Evolutionary conservation across 1,140 invertebrate species (phyloP).

Genomic region (Drosophila nigrodunni): DNA sequence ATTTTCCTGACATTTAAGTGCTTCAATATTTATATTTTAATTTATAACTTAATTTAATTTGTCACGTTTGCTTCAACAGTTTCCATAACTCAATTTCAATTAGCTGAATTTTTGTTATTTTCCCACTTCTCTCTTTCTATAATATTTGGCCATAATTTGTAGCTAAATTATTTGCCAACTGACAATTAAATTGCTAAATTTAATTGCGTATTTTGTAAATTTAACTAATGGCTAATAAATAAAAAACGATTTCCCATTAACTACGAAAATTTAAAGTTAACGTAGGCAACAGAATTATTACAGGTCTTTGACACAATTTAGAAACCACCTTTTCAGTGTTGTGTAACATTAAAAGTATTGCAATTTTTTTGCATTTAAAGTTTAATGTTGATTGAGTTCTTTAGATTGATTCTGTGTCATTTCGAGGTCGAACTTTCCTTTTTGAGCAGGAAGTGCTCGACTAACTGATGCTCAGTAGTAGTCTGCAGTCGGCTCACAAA

Average conservation of each 20-base stretch:
- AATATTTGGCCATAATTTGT: conserved; percentile 1
- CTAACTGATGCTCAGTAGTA: background rate
- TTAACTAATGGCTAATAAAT: conserved; percentile 27
- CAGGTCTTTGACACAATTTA: background rate
- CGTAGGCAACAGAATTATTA: background rate
- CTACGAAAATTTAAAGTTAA: background rate
- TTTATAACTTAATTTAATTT: background rate
- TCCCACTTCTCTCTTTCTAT: background rate
- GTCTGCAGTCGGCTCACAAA: background rate
- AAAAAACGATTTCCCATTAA: conserved; percentile 12
- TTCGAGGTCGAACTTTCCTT: background rate
- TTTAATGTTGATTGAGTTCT: background rate
- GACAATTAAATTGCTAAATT: conserved; percentile 10
- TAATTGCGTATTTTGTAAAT: conserved; percentile 1
- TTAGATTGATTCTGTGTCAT: background rate
- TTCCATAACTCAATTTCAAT: background rate
- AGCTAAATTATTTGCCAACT: conserved; percentile 8
- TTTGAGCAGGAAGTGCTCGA: background rate
- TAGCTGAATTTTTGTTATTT: background rate
- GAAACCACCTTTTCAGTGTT: background rate
- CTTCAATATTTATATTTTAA: background rate
- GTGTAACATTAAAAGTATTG: background rate
- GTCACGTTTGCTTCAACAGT: background rate
- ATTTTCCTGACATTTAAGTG: too few species aligned
- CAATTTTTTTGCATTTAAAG: background rate